A percentile compares a stretch with the other conserved stretches of the same genome.
These are phyloP conservation scores for Saxidomus purpurata DNA, from an alignment of 1,140 invertebrate genomes.

Conservation along the genomic window DNA sequence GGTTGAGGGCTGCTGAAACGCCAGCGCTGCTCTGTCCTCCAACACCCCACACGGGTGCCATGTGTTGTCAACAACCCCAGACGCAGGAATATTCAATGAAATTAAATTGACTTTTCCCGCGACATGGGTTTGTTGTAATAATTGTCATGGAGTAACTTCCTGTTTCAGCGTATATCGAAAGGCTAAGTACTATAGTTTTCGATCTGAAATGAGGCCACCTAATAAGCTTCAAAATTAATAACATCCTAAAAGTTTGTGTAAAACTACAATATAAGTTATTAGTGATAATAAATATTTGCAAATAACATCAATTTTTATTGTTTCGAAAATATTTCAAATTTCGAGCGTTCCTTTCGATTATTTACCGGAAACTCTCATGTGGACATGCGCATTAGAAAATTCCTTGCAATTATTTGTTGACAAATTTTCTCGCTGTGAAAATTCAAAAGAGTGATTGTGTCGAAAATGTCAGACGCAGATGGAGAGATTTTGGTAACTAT, in stretches of 20 bases:
- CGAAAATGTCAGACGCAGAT: conserved; percentile 36
- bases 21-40: background rate
- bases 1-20: conserved; percentile 49
- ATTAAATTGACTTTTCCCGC: conserved; percentile 52
- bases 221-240: no score
- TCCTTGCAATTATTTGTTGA: background rate
- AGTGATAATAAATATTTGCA: no score
- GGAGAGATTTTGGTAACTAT: conserved; percentile 53
- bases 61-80: background rate
- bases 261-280: no score
- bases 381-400: conserved; percentile 46
- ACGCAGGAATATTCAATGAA: background rate
- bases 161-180: conserved; percentile 47
- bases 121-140: conserved; percentile 75
- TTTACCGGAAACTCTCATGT: background rate
- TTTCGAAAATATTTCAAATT: no score
- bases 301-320: no score
- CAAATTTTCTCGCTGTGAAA: conserved; percentile 28
- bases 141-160: conserved; percentile 76
- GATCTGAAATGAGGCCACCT: no score
- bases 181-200: no score
- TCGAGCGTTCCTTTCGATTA: background rate
- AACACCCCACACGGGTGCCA: conserved; percentile 14
- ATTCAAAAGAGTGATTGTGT: background rate
- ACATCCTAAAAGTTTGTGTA: no score